Percentiles rank a stretch among this genome's conserved stretches.
Conservation (phyloP, 2,888 invertebrate genomes). For the Drosophila nr. medialis region DNA sequence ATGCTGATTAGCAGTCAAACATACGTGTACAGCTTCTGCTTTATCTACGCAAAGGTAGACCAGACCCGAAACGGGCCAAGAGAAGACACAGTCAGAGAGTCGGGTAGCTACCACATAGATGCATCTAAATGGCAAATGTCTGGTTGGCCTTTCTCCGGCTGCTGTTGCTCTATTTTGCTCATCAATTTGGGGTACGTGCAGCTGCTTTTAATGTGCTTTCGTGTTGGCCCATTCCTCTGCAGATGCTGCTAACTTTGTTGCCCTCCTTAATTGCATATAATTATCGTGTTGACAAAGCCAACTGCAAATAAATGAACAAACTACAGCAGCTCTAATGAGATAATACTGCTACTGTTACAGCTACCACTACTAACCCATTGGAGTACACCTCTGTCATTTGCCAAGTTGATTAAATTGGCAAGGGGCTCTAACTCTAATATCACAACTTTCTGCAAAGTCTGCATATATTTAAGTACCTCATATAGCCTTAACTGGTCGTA, state of each 20-base stretch:
- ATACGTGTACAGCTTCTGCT: conserved; percentile 21
- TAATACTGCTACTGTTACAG: neutral
- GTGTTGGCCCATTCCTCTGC: conserved; percentile 19
- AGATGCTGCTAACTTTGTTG: conserved; percentile 46
- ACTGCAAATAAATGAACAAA: conserved; percentile 42
- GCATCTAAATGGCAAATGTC: conserved; percentile 42
- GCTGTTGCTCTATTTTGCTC: conserved; percentile 22
- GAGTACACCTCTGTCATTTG: conserved; percentile 14
- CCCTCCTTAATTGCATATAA: conserved; percentile 65
- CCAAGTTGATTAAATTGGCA: conserved; percentile 20
- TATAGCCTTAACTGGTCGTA: neutral
- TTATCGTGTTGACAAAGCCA: conserved; percentile 67
- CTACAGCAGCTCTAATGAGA: neutral
- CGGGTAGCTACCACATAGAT: conserved; percentile 19
- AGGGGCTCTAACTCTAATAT: neutral
- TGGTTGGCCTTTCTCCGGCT: conserved; percentile 14
- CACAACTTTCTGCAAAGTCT: neutral
- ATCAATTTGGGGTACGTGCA: conserved; percentile 60
- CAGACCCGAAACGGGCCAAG: neutral
- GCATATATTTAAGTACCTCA: conserved; percentile 1
- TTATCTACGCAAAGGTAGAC: conserved; percentile 7
- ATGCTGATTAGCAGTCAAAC: conserved; percentile 52
- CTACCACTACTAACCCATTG: conserved; percentile 8
- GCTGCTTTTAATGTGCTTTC: conserved; percentile 48
- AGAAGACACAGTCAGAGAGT: neutral